Evolutionary conservation across 2,888 invertebrate genomes (phyloP), one percentile per base, ranked within the genome.

Genomic region (Trypoxylon attenuatum): DNA sequence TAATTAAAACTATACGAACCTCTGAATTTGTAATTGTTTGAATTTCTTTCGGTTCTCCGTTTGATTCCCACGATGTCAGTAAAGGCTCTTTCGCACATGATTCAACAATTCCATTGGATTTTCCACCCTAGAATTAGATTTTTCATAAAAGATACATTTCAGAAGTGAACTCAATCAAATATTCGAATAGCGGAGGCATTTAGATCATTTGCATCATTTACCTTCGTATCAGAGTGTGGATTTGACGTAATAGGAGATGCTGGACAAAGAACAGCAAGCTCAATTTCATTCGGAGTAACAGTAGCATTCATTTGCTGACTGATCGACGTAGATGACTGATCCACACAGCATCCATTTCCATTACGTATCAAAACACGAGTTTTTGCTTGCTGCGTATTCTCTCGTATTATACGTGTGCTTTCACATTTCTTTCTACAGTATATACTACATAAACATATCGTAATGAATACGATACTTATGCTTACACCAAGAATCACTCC

Each of bases 1-100:
- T 19, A 23, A 27, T 27, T 13, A 33, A 33, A 43, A 22, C 3
- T 33, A 47, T 5, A 27, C 10, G 38, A 84, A 92, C 92, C 87
- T 91, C 90, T 52, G 92, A 92, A 87, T 93, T 92, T 87, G 92
- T 92, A 39, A 91, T 92, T 69, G 92, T 91, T 77, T 90, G 90
- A 21, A 84, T 88, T 69, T 92, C 81, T 66, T 86, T 86, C 19
- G 88, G 88, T 45, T 89, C 89, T 39, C 84, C 82, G 22, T 83
- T 83, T 5, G 69, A 43, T 39, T 80, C 77, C 86, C 85, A 84
- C 15, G 83, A 72, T 8, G 77, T 69, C 41, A 88, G 73, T 58
- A 88, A 81, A 43, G 88, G 88, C 46, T 88, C 87, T 77, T 89
- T 89, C 13, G 87, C 83, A 57, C 89, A 89, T 71, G 79, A 78